Conservation (phyloP, 2,113 vertebrate species). For the Accipiter virgatus region DNA sequence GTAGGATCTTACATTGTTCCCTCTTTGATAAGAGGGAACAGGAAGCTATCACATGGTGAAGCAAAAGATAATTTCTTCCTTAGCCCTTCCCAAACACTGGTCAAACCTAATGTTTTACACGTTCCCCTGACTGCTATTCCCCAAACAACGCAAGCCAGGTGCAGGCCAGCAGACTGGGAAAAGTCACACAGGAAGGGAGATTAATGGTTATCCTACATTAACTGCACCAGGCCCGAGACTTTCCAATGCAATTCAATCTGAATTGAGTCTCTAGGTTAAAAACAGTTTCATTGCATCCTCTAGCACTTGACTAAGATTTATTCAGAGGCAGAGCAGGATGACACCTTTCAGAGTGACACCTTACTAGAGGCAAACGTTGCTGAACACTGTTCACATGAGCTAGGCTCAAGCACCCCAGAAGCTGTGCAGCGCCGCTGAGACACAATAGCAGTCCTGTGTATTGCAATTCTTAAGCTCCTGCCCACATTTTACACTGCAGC, state of each 20-base stretch:
- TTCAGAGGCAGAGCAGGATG: background rate
- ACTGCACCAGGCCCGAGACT: background rate
- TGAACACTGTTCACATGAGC: rapidly evolving
- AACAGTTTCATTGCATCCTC: background rate
- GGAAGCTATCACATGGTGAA: background rate
- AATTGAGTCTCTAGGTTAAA: background rate
- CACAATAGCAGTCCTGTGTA: background rate
- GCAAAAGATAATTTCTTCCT: background rate
- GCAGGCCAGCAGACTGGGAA: background rate
- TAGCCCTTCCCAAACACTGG: background rate
- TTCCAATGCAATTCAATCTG: background rate
- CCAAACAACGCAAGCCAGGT: background rate
- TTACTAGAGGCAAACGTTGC: background rate
- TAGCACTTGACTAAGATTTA: background rate
- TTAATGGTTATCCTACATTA: background rate
- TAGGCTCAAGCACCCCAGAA: background rate
- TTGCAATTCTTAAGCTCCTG: background rate
- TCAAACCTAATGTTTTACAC: background rate
- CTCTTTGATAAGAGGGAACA: background rate
- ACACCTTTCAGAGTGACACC: background rate
- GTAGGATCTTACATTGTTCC: background rate
- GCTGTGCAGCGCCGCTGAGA: background rate
- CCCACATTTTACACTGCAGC: background rate
- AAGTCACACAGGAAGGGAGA: background rate
- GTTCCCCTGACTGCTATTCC: background rate